phyloP scores from a whole-genome alignment of 2,113 vertebrate species.

The Oreochromis niloticus region DNA sequence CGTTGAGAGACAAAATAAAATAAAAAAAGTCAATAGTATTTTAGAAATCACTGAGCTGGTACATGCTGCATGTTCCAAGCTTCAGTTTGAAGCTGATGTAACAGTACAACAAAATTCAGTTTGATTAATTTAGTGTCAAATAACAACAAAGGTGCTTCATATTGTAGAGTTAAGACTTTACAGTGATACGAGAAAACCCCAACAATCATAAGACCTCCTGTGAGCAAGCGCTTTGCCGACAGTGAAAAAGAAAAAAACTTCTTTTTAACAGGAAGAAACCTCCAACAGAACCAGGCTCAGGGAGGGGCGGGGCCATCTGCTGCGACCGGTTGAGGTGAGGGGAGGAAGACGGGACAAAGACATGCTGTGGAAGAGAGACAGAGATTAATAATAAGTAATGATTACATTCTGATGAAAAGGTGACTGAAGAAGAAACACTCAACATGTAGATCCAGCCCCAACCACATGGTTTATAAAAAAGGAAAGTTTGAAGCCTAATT shows the following conservation, averaged over 20 bases:
- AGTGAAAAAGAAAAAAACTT: not conserved
- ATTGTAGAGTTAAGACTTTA: not conserved
- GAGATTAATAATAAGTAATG: not conserved
- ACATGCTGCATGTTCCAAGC: not conserved
- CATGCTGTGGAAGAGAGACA: not conserved
- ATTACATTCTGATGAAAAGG: not conserved
- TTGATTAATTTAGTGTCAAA: not conserved
- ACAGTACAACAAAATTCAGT: not conserved
- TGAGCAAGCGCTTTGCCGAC: not conserved
- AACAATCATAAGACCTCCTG: accelerated
- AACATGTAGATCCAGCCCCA: not conserved
- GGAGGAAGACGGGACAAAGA: not conserved
- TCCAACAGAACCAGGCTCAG: not conserved
- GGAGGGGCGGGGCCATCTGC: not conserved
- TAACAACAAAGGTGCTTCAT: not conserved
- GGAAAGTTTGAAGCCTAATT: not conserved
- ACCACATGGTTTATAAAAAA: not conserved
- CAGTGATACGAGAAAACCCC: not conserved
- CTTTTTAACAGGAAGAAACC: too few relatives aligned
- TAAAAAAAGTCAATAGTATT: not conserved
- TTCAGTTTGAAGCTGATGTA: not conserved
- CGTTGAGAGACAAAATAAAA: not conserved
- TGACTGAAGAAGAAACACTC: not conserved
- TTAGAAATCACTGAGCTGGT: not conserved
- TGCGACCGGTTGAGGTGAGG: not conserved